These are phyloP conservation scores for Thumatha senex DNA, from an alignment of 2,888 invertebrate genomes.

Conservation along the genomic window DNA sequence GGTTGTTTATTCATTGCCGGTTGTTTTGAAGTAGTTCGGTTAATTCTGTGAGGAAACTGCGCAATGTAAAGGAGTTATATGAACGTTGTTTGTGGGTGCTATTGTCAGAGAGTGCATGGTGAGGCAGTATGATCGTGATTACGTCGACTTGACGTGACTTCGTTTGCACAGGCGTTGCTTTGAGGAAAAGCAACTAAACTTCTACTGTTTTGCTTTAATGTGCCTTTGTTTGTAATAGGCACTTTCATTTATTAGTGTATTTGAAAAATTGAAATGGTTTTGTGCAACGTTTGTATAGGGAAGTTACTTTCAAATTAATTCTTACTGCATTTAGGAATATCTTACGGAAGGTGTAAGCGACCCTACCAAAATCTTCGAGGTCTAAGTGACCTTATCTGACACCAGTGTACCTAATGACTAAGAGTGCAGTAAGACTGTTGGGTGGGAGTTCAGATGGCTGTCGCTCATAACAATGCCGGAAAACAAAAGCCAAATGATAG, in stretches of 20 bases:
- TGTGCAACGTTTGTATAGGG: neutral
- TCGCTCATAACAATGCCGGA: no score
- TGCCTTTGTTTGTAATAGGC: conserved; percentile 16
- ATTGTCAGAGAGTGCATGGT: conserved; percentile 15
- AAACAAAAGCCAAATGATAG: no score
- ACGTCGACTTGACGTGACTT: conserved; percentile 67
- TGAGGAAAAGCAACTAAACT: conserved; percentile 77
- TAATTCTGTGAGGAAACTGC: neutral
- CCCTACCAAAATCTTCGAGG: no score
- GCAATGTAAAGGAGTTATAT: conserved; percentile 12
- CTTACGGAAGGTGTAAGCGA: no score
- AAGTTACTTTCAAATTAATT: no score
- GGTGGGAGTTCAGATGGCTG: no score
- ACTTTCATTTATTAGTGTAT: conserved; percentile 1
- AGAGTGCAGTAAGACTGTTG: no score
- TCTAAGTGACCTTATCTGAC: no score
- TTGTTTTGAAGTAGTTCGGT: conserved; percentile 7
- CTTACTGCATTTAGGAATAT: no score
- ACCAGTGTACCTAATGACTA: no score
- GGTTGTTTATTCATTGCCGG: conserved; percentile 37
- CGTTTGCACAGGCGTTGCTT: conserved; percentile 72
- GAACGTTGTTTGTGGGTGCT: neutral
- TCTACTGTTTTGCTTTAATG: conserved; percentile 50
- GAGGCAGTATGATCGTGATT: conserved; percentile 55
- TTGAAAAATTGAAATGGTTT: neutral